phyloP scores from a whole-genome alignment of 2,888 invertebrate genomes.

The Ditylenchus weischeri region DNA sequence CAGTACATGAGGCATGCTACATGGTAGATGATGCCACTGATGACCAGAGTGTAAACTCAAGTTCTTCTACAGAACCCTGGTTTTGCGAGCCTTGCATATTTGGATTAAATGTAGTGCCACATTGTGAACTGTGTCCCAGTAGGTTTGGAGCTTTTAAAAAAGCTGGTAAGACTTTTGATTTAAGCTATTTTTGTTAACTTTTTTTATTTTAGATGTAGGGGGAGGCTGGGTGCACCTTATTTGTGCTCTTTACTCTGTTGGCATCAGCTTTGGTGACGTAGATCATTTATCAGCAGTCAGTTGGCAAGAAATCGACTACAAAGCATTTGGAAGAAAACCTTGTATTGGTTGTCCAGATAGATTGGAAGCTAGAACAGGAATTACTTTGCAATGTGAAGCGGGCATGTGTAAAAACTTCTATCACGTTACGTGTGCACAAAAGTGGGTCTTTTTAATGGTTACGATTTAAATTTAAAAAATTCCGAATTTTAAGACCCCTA shows the following conservation, averaged over 20 bases:
- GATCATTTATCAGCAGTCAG: constrained; percentile 84
- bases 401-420: constrained; percentile 95
- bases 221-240: constrained; percentile 87
- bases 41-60: constrained; percentile 25
- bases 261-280: constrained; percentile 90
- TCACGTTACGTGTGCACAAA: constrained; percentile 80
- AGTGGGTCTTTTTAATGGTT: constrained; percentile 24
- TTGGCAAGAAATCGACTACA: constrained; percentile 93
- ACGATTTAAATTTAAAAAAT: too few species aligned
- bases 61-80: constrained; percentile 77
- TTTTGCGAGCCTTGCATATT: constrained; percentile 88
- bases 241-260: constrained; percentile 93
- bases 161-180: constrained; percentile 60
- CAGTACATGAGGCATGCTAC: constrained; percentile 57
- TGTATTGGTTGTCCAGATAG: constrained; percentile 86
- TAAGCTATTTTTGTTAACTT: constrained; percentile 8
- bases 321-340: constrained; percentile 87
- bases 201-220: constrained; percentile 42
- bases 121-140: constrained; percentile 92
- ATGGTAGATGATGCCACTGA: constrained; percentile 27
- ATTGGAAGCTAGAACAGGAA: constrained; percentile 82
- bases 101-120: constrained; percentile 66
- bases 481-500: too few species aligned
- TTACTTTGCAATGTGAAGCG: constrained; percentile 94
- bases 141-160: constrained; percentile 83